Evolutionary conservation across 2,797 vertebrate species (phyloP), one percentile per base, ranked within the genome.

Genomic region (Lophius americanus): DNA sequence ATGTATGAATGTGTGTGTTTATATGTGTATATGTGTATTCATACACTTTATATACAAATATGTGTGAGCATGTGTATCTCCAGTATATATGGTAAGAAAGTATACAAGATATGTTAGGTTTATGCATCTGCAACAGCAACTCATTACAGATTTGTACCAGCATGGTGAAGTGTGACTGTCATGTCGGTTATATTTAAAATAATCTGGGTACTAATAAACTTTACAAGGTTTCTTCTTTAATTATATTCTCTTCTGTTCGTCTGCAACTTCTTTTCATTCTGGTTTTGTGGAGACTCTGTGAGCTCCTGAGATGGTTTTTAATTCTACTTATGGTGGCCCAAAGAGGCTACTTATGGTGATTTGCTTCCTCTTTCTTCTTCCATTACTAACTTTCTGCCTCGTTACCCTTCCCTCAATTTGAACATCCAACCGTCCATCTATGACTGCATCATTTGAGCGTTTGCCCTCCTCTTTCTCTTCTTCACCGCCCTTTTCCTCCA

Each of bases 291-390:
- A 54, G 6, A 10, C 53, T 46, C 7, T 46, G 9, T 9, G 6
- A 59, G 44, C 37, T 44, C 35, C 51, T 9, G 51, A 51, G 43
- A 57, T 46, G 42, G 13, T 13, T 64, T 12, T 41, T 52, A 1
- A 9, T 46, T 74, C 72, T 71, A 70, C 79, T 84, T 82, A 47
- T 62, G 50, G 52, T 5, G 7, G 48, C 60, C 49, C 39, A 49
- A n/a, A n/a, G n/a, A n/a, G n/a, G n/a, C n/a, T n/a, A n/a, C n/a
- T n/a, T n/a, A n/a, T n/a, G n/a, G n/a, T n/a, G 46, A 37, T 51
- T 36, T 36, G 46, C 11, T 5, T 8, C 58, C 12, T n/a, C 11
- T 7, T 23, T 44, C 32, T 41, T 63, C 43, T 55, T 74, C 47
- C 48, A 73, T 73, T 63, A 76, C 67, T 65, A 57, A 71, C 47